These are phyloP conservation scores for Dexiosoma caninum DNA, from an alignment of 2,888 invertebrate species.

Conservation along the genomic window DNA sequence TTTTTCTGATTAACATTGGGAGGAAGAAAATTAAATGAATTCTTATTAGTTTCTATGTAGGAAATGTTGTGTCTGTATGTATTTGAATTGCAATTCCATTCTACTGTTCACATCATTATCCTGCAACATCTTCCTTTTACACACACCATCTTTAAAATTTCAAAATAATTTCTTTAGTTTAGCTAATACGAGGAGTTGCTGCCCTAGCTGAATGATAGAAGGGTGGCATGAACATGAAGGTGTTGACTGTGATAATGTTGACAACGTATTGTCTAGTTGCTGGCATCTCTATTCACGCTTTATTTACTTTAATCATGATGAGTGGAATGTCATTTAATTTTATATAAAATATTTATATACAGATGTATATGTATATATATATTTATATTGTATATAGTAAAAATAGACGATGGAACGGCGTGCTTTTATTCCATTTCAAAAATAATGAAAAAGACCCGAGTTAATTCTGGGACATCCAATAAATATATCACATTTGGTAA, in stretches of 20 bases:
- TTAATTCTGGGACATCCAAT: too few species aligned
- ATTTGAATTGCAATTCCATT: conserved; percentile 19
- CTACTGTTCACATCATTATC: background rate
- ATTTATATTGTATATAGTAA: too few species aligned
- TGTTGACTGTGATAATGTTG: conserved; percentile 61
- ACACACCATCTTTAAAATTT: background rate
- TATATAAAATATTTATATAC: too few species aligned
- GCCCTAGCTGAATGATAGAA: background rate
- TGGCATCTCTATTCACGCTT: conserved; percentile 52
- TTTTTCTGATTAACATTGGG: conserved; percentile 39
- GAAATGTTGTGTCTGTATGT: background rate
- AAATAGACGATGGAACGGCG: too few species aligned
- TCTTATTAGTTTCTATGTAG: conserved; percentile 6
- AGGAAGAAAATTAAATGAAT: conserved; percentile 37
- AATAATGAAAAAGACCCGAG: too few species aligned
- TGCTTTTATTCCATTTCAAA: too few species aligned
- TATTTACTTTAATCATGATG: conserved; percentile 61
- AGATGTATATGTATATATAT: too few species aligned
- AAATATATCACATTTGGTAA: too few species aligned
- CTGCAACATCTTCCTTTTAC: background rate
- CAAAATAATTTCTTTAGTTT: conserved; percentile 16
- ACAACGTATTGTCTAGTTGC: conserved; percentile 48
- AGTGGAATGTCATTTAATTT: background rate
- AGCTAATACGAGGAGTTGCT: background rate
- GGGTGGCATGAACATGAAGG: conserved; percentile 55